Evolutionary conservation across 2,888 invertebrate species (phyloP).

Genomic region (Glyphotaelius pellucidus): DNA sequence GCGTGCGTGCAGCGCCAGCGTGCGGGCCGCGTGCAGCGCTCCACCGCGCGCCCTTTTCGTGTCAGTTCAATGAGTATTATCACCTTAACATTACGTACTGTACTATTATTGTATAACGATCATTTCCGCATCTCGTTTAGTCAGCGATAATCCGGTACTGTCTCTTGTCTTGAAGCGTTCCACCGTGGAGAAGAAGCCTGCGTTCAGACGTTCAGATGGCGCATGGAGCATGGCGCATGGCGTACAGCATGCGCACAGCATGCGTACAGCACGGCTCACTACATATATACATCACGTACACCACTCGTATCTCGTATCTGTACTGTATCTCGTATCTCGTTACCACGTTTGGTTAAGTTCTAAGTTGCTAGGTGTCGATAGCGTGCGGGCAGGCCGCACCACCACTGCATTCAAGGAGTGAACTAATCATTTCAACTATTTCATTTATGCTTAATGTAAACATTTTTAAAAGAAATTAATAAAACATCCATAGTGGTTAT

Average conservation of each 20-base stretch:
- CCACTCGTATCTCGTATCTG: slow-evolving; percentile 55
- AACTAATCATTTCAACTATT: slow-evolving; percentile 67
- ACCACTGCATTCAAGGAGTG: slow-evolving; percentile 64
- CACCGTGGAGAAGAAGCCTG: not conserved
- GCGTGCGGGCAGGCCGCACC: slow-evolving; percentile 68
- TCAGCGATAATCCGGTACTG: slow-evolving; percentile 58
- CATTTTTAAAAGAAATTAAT: slow-evolving; percentile 76
- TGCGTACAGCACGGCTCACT: slow-evolving; percentile 57
- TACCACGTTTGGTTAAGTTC: slow-evolving; percentile 60
- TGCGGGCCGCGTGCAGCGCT: slow-evolving; percentile 18
- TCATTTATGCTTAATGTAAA: slow-evolving; percentile 75
- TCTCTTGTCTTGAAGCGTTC: slow-evolving; percentile 56
- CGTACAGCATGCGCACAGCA: no score
- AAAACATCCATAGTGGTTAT: slow-evolving; percentile 79
- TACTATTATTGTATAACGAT: slow-evolving; percentile 64
- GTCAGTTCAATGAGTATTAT: slow-evolving; percentile 57
- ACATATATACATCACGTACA: slow-evolving; percentile 59
- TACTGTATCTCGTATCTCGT: slow-evolving; percentile 55
- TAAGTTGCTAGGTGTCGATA: slow-evolving; percentile 57
- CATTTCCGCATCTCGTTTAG: slow-evolving; percentile 59
- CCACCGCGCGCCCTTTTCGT: slow-evolving; percentile 41
- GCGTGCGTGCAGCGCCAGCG: not conserved
- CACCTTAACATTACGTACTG: slow-evolving; percentile 61
- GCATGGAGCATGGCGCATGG: no score
- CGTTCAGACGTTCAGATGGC: no score